These are phyloP conservation scores for Calyptommatus sinebrachiatus DNA, from an alignment of 2,113 vertebrate species.

Conservation along the genomic window DNA sequence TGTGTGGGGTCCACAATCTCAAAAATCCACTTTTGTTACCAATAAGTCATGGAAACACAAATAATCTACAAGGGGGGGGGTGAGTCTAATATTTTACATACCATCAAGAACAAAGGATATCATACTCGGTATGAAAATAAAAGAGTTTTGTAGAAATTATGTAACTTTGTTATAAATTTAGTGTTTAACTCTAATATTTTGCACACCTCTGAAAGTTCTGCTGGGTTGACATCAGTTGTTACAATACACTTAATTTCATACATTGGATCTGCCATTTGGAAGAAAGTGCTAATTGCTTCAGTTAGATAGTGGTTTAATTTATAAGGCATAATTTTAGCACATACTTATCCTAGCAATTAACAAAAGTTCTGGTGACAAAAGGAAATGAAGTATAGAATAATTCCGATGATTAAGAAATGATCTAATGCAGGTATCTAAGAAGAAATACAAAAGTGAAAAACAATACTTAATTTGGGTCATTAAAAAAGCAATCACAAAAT, in stretches of 20 bases:
- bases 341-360: slow-evolving; percentile 17
- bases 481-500: too few relatives aligned
- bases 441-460: slow-evolving; percentile 1
- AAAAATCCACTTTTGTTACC: too few relatives aligned
- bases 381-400: background rate
- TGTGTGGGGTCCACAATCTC: too few relatives aligned
- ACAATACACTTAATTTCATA: background rate
- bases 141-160: too few relatives aligned
- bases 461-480: too few relatives aligned
- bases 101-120: too few relatives aligned
- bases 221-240: background rate
- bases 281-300: background rate
- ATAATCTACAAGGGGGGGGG: too few relatives aligned
- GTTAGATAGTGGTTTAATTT: background rate
- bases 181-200: too few relatives aligned
- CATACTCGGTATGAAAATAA: too few relatives aligned
- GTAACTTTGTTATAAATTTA: too few relatives aligned
- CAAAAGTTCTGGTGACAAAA: slow-evolving; percentile 4
- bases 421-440: background rate
- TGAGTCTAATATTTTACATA: background rate
- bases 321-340: slow-evolving; percentile 7
- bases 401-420: background rate
- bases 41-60: too few relatives aligned
- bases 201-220: background rate
- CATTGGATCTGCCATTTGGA: background rate